phyloP scores from a whole-genome alignment of 2,797 vertebrate genomes.

The Lemur catta region DNA sequence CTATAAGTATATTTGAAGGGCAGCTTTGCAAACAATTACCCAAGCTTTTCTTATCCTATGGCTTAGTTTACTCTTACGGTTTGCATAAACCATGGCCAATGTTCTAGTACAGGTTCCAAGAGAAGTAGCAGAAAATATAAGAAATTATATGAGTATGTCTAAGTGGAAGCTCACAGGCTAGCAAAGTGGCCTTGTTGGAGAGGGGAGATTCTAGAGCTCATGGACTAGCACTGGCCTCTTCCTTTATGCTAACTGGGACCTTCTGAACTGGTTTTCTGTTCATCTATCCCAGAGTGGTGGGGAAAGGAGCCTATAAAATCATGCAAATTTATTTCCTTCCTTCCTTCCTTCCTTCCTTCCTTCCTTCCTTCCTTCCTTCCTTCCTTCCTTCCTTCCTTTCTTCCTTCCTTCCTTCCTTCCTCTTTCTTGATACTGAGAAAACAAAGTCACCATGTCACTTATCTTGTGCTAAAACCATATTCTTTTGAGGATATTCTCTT shows the following conservation, averaged over 20 bases:
- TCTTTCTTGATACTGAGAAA: not conserved
- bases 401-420: too few relatives aligned
- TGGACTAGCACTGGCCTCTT: not conserved
- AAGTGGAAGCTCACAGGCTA: not conserved
- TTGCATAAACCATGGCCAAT: not conserved
- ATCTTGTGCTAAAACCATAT: not conserved
- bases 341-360: not conserved
- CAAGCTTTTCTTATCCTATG: not conserved
- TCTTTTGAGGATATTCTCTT: not conserved
- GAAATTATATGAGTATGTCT: not conserved
- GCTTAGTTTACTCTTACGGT: not conserved
- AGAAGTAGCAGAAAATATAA: not conserved
- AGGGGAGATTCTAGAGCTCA: not conserved
- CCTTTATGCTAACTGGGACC: not conserved
- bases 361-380: accelerated
- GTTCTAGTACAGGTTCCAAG: not conserved
- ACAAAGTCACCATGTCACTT: not conserved
- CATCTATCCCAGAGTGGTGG: not conserved
- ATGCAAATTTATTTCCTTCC: not conserved
- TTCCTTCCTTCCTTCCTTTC: not conserved
- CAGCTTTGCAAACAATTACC: not conserved
- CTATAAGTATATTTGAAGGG: not conserved
- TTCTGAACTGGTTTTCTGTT: not conserved
- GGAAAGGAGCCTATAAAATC: not conserved
- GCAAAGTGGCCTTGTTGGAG: not conserved